Evolutionary conservation across 2,888 invertebrate species (phyloP).

Genomic region (Automeris io): DNA sequence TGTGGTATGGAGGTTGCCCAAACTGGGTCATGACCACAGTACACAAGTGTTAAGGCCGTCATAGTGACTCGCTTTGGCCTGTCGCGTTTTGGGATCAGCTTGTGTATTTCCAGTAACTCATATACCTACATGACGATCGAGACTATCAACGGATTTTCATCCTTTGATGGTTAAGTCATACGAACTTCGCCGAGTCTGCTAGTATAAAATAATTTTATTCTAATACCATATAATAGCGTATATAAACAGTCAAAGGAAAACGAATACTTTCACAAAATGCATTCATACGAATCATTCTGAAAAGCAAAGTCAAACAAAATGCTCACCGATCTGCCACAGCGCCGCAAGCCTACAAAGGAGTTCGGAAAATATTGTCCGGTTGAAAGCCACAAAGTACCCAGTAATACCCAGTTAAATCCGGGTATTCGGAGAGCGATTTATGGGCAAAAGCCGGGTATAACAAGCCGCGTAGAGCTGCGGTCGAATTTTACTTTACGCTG

Average conservation of each 20-base stretch:
- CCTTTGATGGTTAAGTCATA: too few species aligned
- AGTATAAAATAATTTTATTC: too few species aligned
- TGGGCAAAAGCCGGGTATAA: conserved; percentile 16
- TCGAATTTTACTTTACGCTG: background rate
- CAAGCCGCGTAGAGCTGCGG: conserved; percentile 4
- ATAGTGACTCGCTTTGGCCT: too few species aligned
- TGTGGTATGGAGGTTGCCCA: too few species aligned
- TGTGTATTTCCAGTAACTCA: too few species aligned
- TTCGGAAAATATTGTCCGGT: conserved; percentile 47
- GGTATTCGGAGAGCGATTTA: conserved; percentile 29
- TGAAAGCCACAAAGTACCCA: conserved; percentile 53
- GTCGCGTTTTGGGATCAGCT: too few species aligned
- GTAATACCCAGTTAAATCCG: conserved; percentile 45
- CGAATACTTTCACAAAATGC: conserved; percentile 1
- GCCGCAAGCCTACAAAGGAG: conserved; percentile 10
- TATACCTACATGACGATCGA: too few species aligned
- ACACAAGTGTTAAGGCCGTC: too few species aligned
- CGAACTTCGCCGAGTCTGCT: too few species aligned
- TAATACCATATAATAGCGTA: too few species aligned
- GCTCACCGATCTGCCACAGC: background rate
- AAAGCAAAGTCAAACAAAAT: conserved; percentile 10
- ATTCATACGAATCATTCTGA: conserved; percentile 5
- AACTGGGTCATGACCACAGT: too few species aligned
- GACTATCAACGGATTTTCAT: too few species aligned
- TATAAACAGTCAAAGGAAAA: background rate